Conservation (phyloP, 2,888 invertebrate species). For the Craniophora ligustri region DNA sequence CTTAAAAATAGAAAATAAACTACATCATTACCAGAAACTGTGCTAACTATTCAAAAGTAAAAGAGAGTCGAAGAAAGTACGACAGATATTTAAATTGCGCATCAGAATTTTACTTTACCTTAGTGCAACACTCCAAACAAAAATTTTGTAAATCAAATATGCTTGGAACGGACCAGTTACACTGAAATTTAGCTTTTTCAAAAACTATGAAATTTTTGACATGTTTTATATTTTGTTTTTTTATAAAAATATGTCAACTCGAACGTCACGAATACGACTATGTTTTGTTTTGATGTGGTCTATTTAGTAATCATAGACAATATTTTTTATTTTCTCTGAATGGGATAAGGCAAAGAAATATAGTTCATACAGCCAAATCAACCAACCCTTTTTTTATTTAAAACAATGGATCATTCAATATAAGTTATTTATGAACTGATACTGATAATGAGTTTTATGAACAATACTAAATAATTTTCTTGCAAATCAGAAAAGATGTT, state of each 20-base stretch:
- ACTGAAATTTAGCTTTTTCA: conserved; percentile 67
- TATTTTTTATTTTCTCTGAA: too few species aligned
- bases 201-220: conserved; percentile 60
- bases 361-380: too few species aligned
- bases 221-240: conserved; percentile 72
- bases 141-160: conserved; percentile 55
- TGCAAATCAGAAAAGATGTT: too few species aligned
- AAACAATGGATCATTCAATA: too few species aligned
- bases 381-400: too few species aligned
- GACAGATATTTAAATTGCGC: conserved; percentile 32
- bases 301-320: too few species aligned
- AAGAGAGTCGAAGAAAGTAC: background rate
- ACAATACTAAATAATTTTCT: too few species aligned
- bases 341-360: too few species aligned
- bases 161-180: conserved; percentile 59
- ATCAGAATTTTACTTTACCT: conserved; percentile 55
- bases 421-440: too few species aligned
- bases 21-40: too few species aligned
- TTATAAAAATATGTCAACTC: conserved; percentile 57
- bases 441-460: too few species aligned
- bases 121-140: conserved; percentile 55
- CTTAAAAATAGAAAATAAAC: conserved; percentile 14
- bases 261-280: conserved; percentile 58
- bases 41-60: too few species aligned
- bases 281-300: conserved; percentile 61